These are phyloP conservation scores for Percopsis transmontana DNA, from an alignment of 2,113 vertebrate species.

Conservation along the genomic window DNA sequence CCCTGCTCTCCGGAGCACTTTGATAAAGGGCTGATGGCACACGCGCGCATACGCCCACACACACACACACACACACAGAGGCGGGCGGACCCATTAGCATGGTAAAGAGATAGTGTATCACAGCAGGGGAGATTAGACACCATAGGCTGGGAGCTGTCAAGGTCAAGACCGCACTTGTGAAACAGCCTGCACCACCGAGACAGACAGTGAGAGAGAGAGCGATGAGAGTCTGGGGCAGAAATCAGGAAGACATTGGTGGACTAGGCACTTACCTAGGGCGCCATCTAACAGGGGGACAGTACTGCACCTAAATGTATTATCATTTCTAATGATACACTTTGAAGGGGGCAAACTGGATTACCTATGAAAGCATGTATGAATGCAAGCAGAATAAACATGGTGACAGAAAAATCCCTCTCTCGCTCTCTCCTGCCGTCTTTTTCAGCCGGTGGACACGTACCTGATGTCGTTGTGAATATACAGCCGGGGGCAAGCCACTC, in stretches of 20 bases:
- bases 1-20: slow-evolving; percentile 59
- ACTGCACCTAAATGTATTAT: no score
- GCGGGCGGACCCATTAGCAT: slow-evolving; percentile 74
- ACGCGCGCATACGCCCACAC: background rate
- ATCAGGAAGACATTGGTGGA: slow-evolving; percentile 22
- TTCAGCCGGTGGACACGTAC: slow-evolving; percentile 70
- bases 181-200: slow-evolving; percentile 61
- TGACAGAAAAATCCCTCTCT: slow-evolving; percentile 6
- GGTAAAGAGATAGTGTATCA: slow-evolving; percentile 79
- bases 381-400: no score
- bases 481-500: slow-evolving; percentile 84
- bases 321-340: background rate
- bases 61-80: slow-evolving; percentile 44
- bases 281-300: no score
- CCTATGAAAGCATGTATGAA: background rate
- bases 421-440: background rate
- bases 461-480: slow-evolving; percentile 85
- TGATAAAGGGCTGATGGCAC: slow-evolving; percentile 79
- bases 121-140: slow-evolving; percentile 73
- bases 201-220: slow-evolving; percentile 14
- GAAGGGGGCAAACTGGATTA: background rate
- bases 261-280: background rate
- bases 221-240: slow-evolving; percentile 1
- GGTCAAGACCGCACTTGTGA: slow-evolving; percentile 78
- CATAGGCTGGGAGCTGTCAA: slow-evolving; percentile 76